phyloP scores from a whole-genome alignment of 2,888 invertebrate species.

The Anagyrus pseudococci region DNA sequence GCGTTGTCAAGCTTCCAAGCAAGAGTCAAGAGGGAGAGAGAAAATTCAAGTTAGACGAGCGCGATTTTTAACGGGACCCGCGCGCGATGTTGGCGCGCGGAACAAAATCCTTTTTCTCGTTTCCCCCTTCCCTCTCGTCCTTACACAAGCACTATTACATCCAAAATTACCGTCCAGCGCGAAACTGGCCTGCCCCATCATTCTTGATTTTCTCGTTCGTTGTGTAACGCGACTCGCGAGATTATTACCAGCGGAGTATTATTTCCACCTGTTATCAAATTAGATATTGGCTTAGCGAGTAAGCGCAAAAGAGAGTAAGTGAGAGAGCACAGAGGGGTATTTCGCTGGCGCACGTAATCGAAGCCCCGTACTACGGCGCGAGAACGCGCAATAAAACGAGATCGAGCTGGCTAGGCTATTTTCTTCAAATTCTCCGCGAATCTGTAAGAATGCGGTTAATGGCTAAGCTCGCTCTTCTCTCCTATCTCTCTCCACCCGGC shows the following conservation, averaged over 20 bases:
- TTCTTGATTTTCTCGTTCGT: slow-evolving; percentile 28
- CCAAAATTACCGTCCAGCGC: slow-evolving; percentile 14
- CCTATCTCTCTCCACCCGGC: too few relatives aligned
- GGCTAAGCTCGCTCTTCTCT: background rate
- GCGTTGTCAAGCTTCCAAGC: too few relatives aligned
- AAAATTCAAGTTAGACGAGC: too few relatives aligned
- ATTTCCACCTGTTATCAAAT: slow-evolving; percentile 37
- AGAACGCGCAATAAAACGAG: slow-evolving; percentile 12
- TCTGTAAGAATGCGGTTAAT: slow-evolving; percentile 17
- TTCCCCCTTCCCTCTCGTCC: too few relatives aligned
- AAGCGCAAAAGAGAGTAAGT: background rate
- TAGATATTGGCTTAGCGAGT: slow-evolving; percentile 36
- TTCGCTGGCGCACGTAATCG: slow-evolving; percentile 14
- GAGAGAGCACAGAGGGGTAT: background rate
- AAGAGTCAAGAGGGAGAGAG: too few relatives aligned
- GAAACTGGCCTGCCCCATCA: slow-evolving; percentile 2
- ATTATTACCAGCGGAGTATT: slow-evolving; percentile 22
- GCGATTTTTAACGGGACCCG: too few relatives aligned
- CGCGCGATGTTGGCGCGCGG: too few relatives aligned
- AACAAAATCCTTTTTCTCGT: too few relatives aligned
- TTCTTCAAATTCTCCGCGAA: slow-evolving; percentile 22
- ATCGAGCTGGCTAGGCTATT: slow-evolving; percentile 18
- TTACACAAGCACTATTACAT: slow-evolving; percentile 24
- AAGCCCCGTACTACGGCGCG: background rate
- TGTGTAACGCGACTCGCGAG: slow-evolving; percentile 24